phyloP scores from a whole-genome alignment of 2,797 vertebrate species.

The Coreius guichenoti region DNA sequence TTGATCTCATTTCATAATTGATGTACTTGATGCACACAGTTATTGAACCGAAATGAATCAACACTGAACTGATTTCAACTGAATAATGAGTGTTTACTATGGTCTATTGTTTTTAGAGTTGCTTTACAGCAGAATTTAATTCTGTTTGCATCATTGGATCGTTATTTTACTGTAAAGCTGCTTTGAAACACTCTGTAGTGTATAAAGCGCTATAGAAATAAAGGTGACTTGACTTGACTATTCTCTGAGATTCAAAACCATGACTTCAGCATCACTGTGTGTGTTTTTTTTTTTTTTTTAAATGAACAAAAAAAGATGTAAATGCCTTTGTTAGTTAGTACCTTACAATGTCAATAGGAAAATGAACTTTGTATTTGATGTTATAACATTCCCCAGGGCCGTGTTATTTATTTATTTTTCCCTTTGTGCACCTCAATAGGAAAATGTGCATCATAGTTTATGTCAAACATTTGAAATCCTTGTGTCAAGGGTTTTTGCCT shows the following conservation, averaged over 20 bases:
- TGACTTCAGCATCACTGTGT: neutral
- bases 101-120: neutral
- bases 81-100: neutral
- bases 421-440: conserved; percentile 6
- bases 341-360: neutral
- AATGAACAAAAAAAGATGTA: neutral
- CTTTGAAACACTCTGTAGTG: neutral
- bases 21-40: neutral
- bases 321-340: neutral
- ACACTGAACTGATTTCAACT: neutral
- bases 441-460: conserved; percentile 10
- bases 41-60: neutral
- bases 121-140: neutral
- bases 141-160: neutral
- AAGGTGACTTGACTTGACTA: neutral
- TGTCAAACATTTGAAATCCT: neutral
- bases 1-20: neutral
- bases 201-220: neutral
- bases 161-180: neutral
- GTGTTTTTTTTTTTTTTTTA: too few species aligned
- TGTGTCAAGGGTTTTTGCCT: neutral
- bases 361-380: conserved; percentile 12
- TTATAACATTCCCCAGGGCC: neutral
- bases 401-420: conserved; percentile 16
- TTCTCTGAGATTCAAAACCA: neutral